A percentile compares a stretch with the other conserved stretches of the same genome.
These are phyloP conservation scores for Sylvia borin DNA, from an alignment of 2,797 vertebrate species.

Conservation along the genomic window DNA sequence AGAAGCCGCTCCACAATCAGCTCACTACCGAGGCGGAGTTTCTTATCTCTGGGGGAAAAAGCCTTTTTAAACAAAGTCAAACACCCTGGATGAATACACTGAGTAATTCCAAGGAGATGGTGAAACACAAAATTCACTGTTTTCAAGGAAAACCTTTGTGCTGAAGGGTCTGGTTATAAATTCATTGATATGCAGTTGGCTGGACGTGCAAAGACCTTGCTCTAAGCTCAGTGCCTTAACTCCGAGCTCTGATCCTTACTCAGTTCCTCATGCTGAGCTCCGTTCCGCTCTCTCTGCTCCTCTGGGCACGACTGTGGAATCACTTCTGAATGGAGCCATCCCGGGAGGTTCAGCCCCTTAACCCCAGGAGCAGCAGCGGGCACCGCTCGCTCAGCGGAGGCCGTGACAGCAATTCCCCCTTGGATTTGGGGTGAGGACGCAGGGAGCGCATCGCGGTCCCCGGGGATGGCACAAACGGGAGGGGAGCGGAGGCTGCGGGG, in stretches of 20 bases:
- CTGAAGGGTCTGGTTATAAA: neutral
- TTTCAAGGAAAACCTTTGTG: neutral
- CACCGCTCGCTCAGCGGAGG: accelerated
- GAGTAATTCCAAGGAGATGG: neutral
- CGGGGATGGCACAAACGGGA: neutral
- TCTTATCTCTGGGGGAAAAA: neutral
- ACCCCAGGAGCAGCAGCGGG: neutral
- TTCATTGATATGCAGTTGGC: neutral
- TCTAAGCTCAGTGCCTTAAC: neutral
- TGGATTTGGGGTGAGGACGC: neutral
- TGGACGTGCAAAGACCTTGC: neutral
- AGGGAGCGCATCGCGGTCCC: accelerated
- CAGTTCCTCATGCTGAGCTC: neutral
- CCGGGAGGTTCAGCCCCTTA: neutral
- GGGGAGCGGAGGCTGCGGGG: neutral
- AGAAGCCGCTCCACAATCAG: neutral
- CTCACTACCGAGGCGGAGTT: neutral
- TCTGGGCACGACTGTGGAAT: neutral
- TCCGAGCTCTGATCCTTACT: neutral
- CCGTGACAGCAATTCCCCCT: accelerated
- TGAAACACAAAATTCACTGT: neutral
- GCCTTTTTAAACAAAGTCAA: neutral
- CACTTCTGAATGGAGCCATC: neutral
- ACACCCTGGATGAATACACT: neutral
- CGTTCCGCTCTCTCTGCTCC: accelerated